These are phyloP conservation scores for Catharus fuscescens DNA, from an alignment of 2,113 vertebrate species.

Conservation along the genomic window DNA sequence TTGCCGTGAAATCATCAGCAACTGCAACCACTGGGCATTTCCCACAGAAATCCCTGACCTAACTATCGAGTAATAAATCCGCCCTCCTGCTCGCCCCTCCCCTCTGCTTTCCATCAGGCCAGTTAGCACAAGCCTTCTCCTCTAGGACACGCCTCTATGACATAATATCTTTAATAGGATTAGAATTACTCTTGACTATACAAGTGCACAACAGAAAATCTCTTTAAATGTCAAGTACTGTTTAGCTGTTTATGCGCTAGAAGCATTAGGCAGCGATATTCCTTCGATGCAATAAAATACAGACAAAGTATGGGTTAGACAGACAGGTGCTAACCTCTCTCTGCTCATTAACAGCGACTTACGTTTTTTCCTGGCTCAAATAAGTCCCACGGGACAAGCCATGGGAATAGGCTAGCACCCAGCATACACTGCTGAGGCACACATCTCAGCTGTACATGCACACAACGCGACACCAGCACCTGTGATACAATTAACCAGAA, in stretches of 20 bases:
- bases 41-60: constrained; percentile 78
- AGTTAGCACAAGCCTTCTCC: constrained; percentile 69
- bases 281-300: neutral
- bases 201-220: constrained; percentile 74
- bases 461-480: neutral
- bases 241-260: constrained; percentile 32
- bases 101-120: constrained; percentile 68
- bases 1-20: constrained; percentile 82
- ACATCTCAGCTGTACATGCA: neutral
- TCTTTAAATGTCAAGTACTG: constrained; percentile 76
- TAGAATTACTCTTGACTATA: constrained; percentile 83
- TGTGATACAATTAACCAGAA: neutral
- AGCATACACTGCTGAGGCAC: neutral
- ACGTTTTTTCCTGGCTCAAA: neutral
- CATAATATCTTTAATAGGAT: constrained; percentile 83
- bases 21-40: constrained; percentile 83
- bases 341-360: neutral
- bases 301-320: neutral
- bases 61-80: constrained; percentile 75
- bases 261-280: neutral
- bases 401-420: neutral
- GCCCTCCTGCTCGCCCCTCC: constrained; percentile 67
- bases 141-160: constrained; percentile 60
- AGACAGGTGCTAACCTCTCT: neutral
- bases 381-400: neutral